phyloP scores from a whole-genome alignment of 2,797 vertebrate genomes.

The Neosalanx taihuensis region DNA sequence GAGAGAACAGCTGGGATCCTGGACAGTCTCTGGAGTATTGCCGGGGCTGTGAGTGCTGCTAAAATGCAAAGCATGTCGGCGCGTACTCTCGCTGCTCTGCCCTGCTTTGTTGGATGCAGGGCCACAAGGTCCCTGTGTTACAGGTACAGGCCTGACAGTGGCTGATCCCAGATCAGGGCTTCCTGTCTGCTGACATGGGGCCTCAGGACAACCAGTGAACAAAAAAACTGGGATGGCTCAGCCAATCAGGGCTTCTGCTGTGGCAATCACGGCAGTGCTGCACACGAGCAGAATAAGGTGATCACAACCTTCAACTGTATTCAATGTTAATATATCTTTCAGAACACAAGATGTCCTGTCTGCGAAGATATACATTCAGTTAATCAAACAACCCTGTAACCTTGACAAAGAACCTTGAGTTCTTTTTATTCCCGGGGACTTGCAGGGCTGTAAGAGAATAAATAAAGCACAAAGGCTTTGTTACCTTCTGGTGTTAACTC shows the following conservation, averaged over 20 bases:
- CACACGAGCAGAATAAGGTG: conserved; percentile 22
- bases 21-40: conserved; percentile 66
- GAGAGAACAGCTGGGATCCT: conserved; percentile 77
- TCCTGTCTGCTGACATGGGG: conserved; percentile 59
- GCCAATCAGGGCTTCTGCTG: conserved; percentile 42
- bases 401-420: conserved; percentile 47
- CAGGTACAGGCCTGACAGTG: conserved; percentile 77
- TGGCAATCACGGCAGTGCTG: conserved; percentile 45
- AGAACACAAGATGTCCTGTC: background rate
- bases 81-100: conserved; percentile 14
- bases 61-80: conserved; percentile 64
- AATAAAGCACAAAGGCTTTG: conserved; percentile 55
- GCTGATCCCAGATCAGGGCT: conserved; percentile 69
- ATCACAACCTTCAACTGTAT: conserved; percentile 27
- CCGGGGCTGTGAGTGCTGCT: conserved; percentile 50
- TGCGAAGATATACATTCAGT: background rate
- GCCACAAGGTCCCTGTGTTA: conserved; percentile 63
- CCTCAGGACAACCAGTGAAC: conserved; percentile 58
- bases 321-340: conserved; percentile 1
- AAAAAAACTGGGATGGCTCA: conserved; percentile 44
- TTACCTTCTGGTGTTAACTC: conserved; percentile 69
- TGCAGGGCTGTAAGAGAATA: conserved; percentile 32
- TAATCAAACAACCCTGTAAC: conserved; percentile 1
- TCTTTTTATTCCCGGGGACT: conserved; percentile 4
- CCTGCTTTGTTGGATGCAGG: conserved; percentile 33